A percentile compares a stretch with the other conserved stretches of the same genome.
Evolutionary conservation across 2,888 invertebrate species (phyloP).

Genomic region (Drosophila mercatorum): DNA sequence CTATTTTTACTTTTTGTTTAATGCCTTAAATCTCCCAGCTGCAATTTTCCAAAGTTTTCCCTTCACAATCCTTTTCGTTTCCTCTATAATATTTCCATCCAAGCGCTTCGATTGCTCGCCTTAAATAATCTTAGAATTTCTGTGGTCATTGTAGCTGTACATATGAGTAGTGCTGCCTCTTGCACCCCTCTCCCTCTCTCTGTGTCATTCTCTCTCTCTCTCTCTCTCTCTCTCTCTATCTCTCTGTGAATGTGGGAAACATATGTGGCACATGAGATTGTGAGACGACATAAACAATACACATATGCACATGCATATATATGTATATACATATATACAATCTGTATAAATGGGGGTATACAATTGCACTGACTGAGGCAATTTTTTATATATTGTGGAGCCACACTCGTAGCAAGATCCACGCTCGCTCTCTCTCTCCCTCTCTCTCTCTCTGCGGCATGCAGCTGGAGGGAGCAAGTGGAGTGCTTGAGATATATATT

Average conservation of each 20-base stretch:
- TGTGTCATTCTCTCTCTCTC: too few species aligned
- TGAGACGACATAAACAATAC: conserved; percentile 39
- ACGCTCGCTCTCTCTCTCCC: conserved; percentile 29
- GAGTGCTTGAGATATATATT: not conserved
- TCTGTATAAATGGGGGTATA: conserved; percentile 43
- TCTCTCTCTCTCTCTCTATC: not conserved
- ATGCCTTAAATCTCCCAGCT: not conserved
- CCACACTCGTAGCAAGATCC: conserved; percentile 20
- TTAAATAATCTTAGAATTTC: conserved; percentile 70
- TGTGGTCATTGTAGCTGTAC: conserved; percentile 51
- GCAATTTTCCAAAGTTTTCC: not conserved
- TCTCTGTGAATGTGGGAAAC: conserved; percentile 46
- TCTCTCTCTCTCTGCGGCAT: conserved; percentile 21
- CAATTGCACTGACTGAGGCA: conserved; percentile 67
- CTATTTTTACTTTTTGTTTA: not conserved
- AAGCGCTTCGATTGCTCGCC: conserved; percentile 51
- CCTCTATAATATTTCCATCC: conserved; percentile 22
- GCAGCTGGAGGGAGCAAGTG: not conserved
- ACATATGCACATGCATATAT: conserved; percentile 1
- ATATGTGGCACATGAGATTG: conserved; percentile 69
- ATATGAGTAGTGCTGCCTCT: conserved; percentile 14
- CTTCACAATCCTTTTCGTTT: not conserved
- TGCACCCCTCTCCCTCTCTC: not conserved
- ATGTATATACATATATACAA: conserved; percentile 11
- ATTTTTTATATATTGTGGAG: conserved; percentile 18